Conservation (phyloP, 2,113 vertebrate species). For the Aegypius monachus region DNA sequence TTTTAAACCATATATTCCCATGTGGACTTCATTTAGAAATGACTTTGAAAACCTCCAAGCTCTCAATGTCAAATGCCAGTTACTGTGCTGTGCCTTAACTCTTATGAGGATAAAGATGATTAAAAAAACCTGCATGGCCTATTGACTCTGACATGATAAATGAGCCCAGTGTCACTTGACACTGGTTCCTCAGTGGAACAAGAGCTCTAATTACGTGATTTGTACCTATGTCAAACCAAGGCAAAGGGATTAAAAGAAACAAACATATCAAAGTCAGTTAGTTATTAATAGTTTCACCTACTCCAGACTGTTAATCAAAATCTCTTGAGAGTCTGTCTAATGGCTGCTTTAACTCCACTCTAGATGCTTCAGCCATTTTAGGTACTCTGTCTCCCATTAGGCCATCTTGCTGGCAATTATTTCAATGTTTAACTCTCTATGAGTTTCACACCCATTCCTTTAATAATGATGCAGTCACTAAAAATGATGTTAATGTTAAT, state of each 20-base stretch:
- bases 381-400: not conserved
- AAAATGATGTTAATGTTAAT: not conserved
- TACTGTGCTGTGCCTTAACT: not conserved
- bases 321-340: not conserved
- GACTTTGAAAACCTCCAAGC: not conserved
- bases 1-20: not conserved
- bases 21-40: not conserved
- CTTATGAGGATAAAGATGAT: not conserved
- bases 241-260: not conserved
- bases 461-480: not conserved
- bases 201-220: not conserved
- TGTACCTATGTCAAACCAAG: not conserved
- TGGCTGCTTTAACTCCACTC: not conserved
- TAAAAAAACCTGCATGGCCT: not conserved
- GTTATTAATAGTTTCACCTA: not conserved
- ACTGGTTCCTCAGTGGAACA: not conserved
- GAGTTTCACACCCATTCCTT: not conserved
- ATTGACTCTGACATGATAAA: not conserved
- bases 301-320: not conserved
- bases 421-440: not conserved
- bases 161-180: not conserved
- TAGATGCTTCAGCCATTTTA: not conserved
- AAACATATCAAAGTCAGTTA: not conserved
- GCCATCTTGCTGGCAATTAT: not conserved
- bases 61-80: not conserved